These are phyloP conservation scores for Addax nasomaculatus DNA, from an alignment of 2,113 vertebrate genomes.

Conservation along the genomic window DNA sequence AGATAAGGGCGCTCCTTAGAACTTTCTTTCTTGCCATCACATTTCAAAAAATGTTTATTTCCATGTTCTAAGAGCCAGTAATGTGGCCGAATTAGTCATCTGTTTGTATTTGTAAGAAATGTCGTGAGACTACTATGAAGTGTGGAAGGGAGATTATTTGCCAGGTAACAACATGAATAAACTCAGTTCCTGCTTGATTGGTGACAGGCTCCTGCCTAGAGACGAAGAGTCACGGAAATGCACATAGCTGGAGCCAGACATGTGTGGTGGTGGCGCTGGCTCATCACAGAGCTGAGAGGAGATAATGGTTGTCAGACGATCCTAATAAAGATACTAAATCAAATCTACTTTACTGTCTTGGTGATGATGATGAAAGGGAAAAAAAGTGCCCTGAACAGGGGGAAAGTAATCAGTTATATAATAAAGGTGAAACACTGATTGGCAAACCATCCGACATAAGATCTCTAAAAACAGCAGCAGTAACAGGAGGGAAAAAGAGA, in stretches of 20 bases:
- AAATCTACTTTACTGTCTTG: constrained; percentile 5
- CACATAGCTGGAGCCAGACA: background rate
- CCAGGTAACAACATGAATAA: background rate
- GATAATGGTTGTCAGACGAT: background rate
- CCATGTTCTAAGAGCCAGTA: constrained; percentile 26
- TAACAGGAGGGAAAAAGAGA: background rate
- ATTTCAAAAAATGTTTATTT: constrained; percentile 57
- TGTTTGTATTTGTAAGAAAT: constrained; percentile 39
- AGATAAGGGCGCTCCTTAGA: constrained; percentile 47
- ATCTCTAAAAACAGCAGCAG: constrained; percentile 11
- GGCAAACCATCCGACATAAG: background rate
- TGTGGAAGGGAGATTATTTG: constrained; percentile 48
- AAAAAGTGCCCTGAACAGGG: background rate
- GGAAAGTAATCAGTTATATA: background rate
- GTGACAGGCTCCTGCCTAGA: background rate
- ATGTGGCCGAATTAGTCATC: constrained; percentile 29
- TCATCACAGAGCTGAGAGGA: background rate
- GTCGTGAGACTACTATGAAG: constrained; percentile 25
- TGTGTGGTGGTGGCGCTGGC: accelerated
- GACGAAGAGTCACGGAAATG: background rate
- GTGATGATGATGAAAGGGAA: background rate
- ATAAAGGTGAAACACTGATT: background rate
- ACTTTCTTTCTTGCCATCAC: constrained; percentile 35
- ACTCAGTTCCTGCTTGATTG: constrained; percentile 1
- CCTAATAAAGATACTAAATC: constrained; percentile 37